Evolutionary conservation across 2,113 vertebrate genomes (phyloP).

Genomic region (Procapra przewalskii): DNA sequence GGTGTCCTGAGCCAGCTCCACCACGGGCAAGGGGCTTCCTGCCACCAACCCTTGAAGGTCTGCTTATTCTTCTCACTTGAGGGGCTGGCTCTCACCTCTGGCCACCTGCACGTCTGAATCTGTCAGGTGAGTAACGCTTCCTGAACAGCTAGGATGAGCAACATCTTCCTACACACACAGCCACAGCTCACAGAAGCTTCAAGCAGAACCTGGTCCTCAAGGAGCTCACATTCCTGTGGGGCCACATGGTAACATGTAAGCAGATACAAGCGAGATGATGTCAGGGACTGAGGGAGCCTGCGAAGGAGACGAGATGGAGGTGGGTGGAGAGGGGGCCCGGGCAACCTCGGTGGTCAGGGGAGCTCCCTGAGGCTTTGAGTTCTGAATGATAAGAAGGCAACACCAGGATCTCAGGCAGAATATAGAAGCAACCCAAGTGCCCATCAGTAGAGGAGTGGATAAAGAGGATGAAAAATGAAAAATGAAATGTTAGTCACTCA

Average conservation of each 20-base stretch:
- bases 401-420: background rate
- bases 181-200: rapidly evolving
- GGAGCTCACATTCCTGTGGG: rapidly evolving
- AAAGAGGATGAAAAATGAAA: background rate
- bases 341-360: rapidly evolving
- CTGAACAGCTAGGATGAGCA: background rate
- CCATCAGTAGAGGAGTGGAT: background rate
- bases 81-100: background rate
- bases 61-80: rapidly evolving
- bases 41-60: rapidly evolving
- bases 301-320: rapidly evolving
- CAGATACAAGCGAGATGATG: background rate
- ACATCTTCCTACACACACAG: background rate
- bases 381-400: background rate
- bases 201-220: rapidly evolving
- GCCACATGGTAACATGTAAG: rapidly evolving
- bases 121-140: background rate
- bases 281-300: background rate
- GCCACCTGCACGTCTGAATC: background rate
- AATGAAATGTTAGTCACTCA: background rate
- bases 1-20: background rate
- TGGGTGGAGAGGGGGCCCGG: background rate
- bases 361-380: background rate
- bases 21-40: rapidly evolving
- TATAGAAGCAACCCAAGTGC: background rate